Conservation (phyloP, 1,140 invertebrate genomes). For the Brachionus koreanus region DNA sequence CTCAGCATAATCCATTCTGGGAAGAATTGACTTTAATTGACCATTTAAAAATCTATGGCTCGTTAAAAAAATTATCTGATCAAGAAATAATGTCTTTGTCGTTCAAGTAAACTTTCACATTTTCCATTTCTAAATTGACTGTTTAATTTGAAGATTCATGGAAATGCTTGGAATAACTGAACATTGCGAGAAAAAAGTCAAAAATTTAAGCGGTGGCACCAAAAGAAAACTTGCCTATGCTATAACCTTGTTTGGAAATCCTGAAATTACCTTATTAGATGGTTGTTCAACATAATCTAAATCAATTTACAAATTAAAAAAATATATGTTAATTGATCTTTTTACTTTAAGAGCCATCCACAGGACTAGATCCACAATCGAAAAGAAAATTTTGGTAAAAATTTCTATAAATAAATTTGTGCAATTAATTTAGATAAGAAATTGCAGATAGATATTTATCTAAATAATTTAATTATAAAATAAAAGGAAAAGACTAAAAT, state of each 20-base stretch:
- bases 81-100: slow-evolving; percentile 51
- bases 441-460: too few relatives aligned
- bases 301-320: too few relatives aligned
- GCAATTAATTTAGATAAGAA: too few relatives aligned
- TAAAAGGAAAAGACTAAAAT: too few relatives aligned
- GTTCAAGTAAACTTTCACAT: background rate
- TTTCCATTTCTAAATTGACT: background rate
- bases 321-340: too few relatives aligned
- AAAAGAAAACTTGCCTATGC: slow-evolving; percentile 59
- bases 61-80: slow-evolving; percentile 60
- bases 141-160: slow-evolving; percentile 62
- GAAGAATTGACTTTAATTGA: slow-evolving; percentile 74
- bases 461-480: too few relatives aligned
- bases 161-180: slow-evolving; percentile 73
- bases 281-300: too few relatives aligned
- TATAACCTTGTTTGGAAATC: slow-evolving; percentile 57
- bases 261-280: slow-evolving; percentile 57
- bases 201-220: slow-evolving; percentile 57
- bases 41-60: slow-evolving; percentile 69
- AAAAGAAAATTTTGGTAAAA: slow-evolving; percentile 58
- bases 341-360: slow-evolving; percentile 58
- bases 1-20: slow-evolving; percentile 71
- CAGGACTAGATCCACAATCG: slow-evolving; percentile 60
- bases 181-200: slow-evolving; percentile 63
- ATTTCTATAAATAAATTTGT: background rate